These are phyloP conservation scores for Heteropelma amictum DNA, from an alignment of 2,888 invertebrate genomes.

Conservation along the genomic window DNA sequence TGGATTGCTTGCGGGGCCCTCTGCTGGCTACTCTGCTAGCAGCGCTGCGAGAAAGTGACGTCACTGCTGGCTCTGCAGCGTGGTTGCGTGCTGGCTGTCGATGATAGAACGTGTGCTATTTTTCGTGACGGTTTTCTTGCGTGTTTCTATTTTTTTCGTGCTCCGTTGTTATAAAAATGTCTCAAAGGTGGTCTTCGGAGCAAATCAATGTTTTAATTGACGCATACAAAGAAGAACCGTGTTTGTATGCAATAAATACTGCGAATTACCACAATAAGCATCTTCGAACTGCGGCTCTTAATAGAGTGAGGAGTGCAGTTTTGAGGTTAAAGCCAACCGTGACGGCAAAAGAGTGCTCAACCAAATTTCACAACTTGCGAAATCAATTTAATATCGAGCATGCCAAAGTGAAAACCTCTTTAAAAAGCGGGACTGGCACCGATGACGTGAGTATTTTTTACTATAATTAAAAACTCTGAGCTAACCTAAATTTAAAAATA, in stretches of 20 bases:
- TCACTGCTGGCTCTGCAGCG: neutral
- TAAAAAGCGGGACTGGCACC: too few relatives aligned
- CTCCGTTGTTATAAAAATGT: neutral
- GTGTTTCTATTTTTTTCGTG: neutral
- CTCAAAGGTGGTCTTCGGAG: constrained; percentile 8
- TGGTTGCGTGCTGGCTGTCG: neutral
- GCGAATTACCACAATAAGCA: constrained; percentile 17
- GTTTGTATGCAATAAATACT: constrained; percentile 6
- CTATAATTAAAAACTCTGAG: too few relatives aligned
- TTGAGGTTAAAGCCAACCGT: constrained; percentile 6
- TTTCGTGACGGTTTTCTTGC: neutral
- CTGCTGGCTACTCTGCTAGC: neutral
- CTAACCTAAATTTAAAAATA: too few relatives aligned
- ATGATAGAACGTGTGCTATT: neutral
- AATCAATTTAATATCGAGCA: too few relatives aligned
- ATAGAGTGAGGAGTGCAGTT: neutral
- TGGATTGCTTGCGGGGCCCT: neutral
- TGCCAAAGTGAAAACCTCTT: too few relatives aligned
- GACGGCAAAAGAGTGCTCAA: too few relatives aligned
- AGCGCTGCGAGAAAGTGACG: neutral
- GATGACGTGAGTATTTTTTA: too few relatives aligned
- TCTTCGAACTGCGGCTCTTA: constrained; percentile 2
- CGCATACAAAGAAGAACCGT: constrained; percentile 23
- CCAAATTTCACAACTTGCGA: too few relatives aligned
- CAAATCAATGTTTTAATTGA: constrained; percentile 11